phyloP scores from a whole-genome alignment of 2,113 vertebrate species.

The Serinus canaria region DNA sequence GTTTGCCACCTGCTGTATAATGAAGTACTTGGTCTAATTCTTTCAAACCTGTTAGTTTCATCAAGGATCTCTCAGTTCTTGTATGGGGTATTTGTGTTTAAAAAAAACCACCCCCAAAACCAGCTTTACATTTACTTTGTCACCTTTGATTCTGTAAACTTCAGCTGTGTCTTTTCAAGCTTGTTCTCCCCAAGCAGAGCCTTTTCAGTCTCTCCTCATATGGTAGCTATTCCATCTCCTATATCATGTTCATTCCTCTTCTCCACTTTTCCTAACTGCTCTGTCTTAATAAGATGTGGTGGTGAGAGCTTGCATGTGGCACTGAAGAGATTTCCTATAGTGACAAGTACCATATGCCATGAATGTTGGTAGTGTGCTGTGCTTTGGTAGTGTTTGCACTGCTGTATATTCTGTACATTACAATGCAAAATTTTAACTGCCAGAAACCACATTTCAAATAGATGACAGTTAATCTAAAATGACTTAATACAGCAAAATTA shows the following conservation, averaged over 20 bases:
- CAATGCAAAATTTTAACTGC: background rate
- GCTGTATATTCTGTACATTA: background rate
- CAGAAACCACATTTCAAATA: background rate
- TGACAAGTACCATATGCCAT: background rate
- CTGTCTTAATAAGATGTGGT: background rate
- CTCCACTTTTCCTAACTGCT: background rate
- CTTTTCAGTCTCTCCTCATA: background rate
- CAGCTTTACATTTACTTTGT: background rate
- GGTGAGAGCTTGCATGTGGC: background rate
- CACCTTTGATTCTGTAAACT: background rate
- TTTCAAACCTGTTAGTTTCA: background rate
- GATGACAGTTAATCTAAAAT: background rate
- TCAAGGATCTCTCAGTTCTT: background rate
- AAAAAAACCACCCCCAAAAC: background rate
- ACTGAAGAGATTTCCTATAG: background rate
- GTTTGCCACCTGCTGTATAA: background rate
- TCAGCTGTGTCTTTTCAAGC: background rate
- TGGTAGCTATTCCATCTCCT: background rate
- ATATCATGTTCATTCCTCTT: background rate
- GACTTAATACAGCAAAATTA: background rate
- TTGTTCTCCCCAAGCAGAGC: background rate
- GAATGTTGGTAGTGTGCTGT: background rate
- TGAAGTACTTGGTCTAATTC: background rate
- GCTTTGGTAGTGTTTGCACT: background rate
- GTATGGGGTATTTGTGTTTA: background rate